A percentile compares a stretch with the other conserved stretches of the same genome.
Evolutionary conservation across 2,113 vertebrate genomes (phyloP).

Genomic region (Abramis brama): DNA sequence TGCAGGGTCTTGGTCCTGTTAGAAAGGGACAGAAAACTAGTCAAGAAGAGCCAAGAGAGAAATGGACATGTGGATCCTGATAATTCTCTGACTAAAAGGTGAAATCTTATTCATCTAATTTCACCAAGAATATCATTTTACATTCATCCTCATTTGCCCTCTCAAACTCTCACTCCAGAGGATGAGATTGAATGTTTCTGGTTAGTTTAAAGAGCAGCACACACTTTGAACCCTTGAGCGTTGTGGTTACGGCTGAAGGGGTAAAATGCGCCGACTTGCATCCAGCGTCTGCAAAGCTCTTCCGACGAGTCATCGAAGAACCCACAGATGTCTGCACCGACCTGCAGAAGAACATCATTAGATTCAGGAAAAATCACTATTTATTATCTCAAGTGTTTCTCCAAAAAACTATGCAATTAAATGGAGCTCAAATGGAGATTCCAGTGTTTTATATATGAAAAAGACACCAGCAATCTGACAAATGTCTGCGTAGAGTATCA

Average conservation of each 20-base stretch:
- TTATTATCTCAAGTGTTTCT: neutral
- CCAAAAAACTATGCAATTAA: neutral
- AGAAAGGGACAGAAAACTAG: neutral
- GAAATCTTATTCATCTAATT: conserved; percentile 71
- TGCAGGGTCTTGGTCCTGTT: conserved; percentile 90
- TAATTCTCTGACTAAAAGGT: conserved; percentile 68
- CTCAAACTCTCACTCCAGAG: conserved; percentile 45
- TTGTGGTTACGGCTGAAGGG: conserved; percentile 96
- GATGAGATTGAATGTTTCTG: neutral
- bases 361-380: conserved; percentile 2
- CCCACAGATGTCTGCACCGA: conserved; percentile 96
- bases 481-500: neutral
- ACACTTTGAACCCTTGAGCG: conserved; percentile 75
- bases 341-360: conserved; percentile 71
- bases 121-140: conserved; percentile 66
- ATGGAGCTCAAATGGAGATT: neutral
- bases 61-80: neutral
- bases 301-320: conserved; percentile 80
- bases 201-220: conserved; percentile 1
- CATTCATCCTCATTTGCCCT: conserved; percentile 70
- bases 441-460: neutral
- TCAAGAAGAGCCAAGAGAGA: neutral
- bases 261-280: conserved; percentile 97
- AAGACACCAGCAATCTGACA: neutral
- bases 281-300: conserved; percentile 92